Conservation (phyloP, 2,113 vertebrate genomes). For the Rhinoptilus africanus region DNA sequence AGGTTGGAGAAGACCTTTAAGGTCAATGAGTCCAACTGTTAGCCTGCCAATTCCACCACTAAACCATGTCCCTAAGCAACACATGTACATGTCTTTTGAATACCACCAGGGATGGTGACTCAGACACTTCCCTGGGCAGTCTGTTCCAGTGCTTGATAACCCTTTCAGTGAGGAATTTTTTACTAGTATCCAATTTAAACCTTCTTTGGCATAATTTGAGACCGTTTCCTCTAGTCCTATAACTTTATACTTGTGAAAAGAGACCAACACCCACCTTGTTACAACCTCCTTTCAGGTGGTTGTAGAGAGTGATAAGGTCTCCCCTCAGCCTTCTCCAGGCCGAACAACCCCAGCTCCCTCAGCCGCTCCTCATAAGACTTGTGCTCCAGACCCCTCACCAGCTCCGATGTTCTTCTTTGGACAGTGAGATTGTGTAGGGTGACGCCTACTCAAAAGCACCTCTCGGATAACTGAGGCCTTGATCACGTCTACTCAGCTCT, state of each 20-base stretch:
- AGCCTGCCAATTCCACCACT: not conserved
- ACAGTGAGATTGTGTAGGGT: not conserved
- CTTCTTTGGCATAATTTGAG: not conserved
- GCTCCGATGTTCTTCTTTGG: not conserved
- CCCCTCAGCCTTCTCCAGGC: not conserved
- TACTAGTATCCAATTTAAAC: not conserved
- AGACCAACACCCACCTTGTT: not conserved
- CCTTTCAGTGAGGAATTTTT: not conserved
- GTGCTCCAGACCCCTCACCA: not conserved
- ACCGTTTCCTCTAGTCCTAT: not conserved
- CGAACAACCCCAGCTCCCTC: not conserved
- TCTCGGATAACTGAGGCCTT: not conserved
- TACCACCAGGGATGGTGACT: not conserved
- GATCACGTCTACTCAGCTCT: not conserved
- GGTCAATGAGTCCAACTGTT: not conserved
- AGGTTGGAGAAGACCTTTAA: not conserved
- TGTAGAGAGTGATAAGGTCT: not conserved
- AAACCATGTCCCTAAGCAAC: not conserved
- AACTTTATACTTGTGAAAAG: not conserved
- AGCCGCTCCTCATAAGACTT: not conserved
- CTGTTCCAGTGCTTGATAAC: not conserved
- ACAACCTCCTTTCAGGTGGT: not conserved
- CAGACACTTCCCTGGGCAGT: not conserved
- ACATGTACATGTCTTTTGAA: not conserved
- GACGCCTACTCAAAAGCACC: not conserved